Conservation (phyloP, 2,113 vertebrate species). For the Prochilodus magdalenae region DNA sequence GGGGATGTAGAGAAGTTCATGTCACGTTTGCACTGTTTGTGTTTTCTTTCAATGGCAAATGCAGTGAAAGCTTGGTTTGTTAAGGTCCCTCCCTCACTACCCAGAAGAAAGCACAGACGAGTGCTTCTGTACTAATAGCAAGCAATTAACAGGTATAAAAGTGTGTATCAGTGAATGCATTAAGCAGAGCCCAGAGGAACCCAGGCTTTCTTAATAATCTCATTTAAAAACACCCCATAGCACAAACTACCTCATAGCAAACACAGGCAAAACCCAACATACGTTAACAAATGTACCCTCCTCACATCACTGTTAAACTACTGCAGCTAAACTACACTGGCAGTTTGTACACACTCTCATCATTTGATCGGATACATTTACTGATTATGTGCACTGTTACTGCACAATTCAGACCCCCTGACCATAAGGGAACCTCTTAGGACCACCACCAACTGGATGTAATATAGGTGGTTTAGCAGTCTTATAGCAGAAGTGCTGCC, state of each 20-base stretch:
- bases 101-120: slow-evolving; percentile 30
- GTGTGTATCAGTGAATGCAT: slow-evolving; percentile 51
- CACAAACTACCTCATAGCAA: slow-evolving; percentile 32
- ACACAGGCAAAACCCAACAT: slow-evolving; percentile 9
- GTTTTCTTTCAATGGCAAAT: slow-evolving; percentile 50
- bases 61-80: slow-evolving; percentile 42
- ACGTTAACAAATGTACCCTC: background rate
- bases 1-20: slow-evolving; percentile 38
- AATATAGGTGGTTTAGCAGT: too few relatives aligned
- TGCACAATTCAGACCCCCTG: too few relatives aligned
- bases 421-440: too few relatives aligned
- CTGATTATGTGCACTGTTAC: too few relatives aligned
- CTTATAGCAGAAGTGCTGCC: too few relatives aligned
- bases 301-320: too few relatives aligned
- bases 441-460: too few relatives aligned
- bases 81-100: slow-evolving; percentile 31
- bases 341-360: too few relatives aligned
- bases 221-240: slow-evolving; percentile 53
- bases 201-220: slow-evolving; percentile 52
- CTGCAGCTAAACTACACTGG: too few relatives aligned
- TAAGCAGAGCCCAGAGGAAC: slow-evolving; percentile 57
- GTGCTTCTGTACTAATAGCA: slow-evolving; percentile 58
- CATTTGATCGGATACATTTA: too few relatives aligned
- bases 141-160: slow-evolving; percentile 57
- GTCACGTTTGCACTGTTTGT: slow-evolving; percentile 46